A percentile compares a stretch with the other conserved stretches of the same genome.
Conservation (phyloP, 2,888 invertebrate species). For the Drosophila putrida region DNA sequence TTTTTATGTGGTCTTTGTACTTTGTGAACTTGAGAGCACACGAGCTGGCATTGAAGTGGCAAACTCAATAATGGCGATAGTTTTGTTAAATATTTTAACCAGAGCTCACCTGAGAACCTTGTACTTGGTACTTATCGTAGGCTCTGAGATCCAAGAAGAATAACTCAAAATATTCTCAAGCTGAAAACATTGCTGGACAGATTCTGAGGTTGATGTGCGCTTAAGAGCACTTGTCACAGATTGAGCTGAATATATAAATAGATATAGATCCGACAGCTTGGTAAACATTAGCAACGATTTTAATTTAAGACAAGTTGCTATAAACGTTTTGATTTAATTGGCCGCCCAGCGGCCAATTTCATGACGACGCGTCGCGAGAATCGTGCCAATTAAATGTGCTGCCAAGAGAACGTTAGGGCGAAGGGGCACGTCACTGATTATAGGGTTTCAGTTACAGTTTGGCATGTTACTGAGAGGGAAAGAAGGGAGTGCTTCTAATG, state of each 20-base stretch:
- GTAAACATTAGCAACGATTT: conserved; percentile 51
- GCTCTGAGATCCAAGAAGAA: conserved; percentile 19
- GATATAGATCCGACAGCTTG: conserved; percentile 30
- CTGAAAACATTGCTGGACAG: conserved; percentile 15
- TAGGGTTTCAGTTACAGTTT: conserved; percentile 64
- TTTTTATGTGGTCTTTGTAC: conserved; percentile 33
- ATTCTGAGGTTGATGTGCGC: conserved; percentile 55
- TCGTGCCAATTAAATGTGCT: conserved; percentile 74
- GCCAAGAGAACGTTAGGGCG: conserved; percentile 10
- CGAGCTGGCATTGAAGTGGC: conserved; percentile 60
- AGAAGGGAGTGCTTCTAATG: conserved; percentile 47
- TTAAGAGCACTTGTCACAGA: conserved; percentile 50
- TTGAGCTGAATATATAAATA: conserved; percentile 49
- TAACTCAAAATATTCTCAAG: neutral
- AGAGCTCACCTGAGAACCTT: conserved; percentile 48
- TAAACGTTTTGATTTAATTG: conserved; percentile 70
- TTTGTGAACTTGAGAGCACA: conserved; percentile 49
- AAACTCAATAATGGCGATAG: conserved; percentile 46
- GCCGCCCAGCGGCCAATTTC: conserved; percentile 69
- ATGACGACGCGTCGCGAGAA: conserved; percentile 59
- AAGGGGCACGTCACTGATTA: conserved; percentile 55
- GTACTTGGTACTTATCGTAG: conserved; percentile 52
- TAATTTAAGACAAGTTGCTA: conserved; percentile 67
- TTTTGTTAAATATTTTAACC: conserved; percentile 54
- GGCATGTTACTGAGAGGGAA: conserved; percentile 27